Evolutionary conservation across 2,113 vertebrate species (phyloP), one percentile per base, ranked within the genome.

Genomic region (Suncus etruscus): DNA sequence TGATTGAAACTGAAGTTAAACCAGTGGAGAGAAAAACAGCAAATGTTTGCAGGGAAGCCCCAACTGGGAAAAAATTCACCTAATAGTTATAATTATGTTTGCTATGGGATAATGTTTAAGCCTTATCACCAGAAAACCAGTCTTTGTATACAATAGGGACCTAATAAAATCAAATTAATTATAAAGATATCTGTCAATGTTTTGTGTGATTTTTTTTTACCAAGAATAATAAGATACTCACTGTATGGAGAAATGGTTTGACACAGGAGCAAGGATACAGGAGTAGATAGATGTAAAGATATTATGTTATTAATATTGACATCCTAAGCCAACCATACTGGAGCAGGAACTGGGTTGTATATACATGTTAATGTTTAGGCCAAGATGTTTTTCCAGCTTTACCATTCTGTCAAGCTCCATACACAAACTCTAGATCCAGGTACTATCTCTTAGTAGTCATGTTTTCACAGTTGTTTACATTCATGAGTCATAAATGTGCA

Each of bases 1-100:
- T 91, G 31, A 94, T 95, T 87, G 86, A 92, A 90, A 85, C 25
- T 45, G 50, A 94, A 87, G 16, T 45, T 61, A 89, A 91, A 69
- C 24, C 72, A 86, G 22, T 51, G 45, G 50, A 10, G 83, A 20
- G 86, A 10, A 86, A 80, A 86, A 77, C n/a, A 78, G 31, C 32
- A 77, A 25, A 84, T 9, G 0, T 81, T 39, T 61, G 32, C 9
- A 47, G 63, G 16, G 25, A 96, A 87, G 87, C 10, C 31, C n/a
- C 72, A 74, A 50, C 5, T 69, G 65, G 20, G 50, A 82, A 90
- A 86, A 20, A 68, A 24, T 32, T 88, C 69, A 87, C 68, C 20
- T 61, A 66, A 72, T 58, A 66, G 65, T 2, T 27, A 66, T 66
- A 78, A 86, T 70, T 63, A 78, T 58, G 24, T 72, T 91, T 85